Evolutionary conservation across 1,140 invertebrate species (phyloP), one percentile per base, ranked within the genome.

Genomic region (Nephotettix cincticeps): DNA sequence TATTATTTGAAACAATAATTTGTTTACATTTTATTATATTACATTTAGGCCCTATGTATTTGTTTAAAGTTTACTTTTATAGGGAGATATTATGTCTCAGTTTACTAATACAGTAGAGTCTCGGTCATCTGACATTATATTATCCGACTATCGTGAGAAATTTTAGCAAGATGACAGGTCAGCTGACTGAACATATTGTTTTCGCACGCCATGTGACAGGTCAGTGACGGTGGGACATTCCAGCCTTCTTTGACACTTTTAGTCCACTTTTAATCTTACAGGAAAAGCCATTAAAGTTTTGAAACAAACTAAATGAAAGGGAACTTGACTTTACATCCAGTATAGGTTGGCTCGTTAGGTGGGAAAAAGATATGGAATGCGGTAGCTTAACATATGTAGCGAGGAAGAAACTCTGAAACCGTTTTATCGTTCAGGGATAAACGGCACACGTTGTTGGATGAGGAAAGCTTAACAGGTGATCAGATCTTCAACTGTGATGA

Each of bases 401-500:
- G 69, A 76, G 70, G 72, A 71, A 72, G 68, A 30, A 63, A 71
- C 47, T 58, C n/a, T 43, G 58, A 23, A 47, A 66, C 1, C 29
- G 23, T 66, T 45, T 19, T 1, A 47, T 30, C 70, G 40, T 73
- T 71, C 68, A 63, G 36, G 47, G 63, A 58, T 54, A 65, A 56
- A 36, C 71, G 73, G 19, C 28, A 71, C 19, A 71, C 43, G 19
- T 19, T 71, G 23, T 69, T 58, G 51, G 47, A 73, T 14, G 14
- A 61, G 54, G 40, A 73, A 69, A 36, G 70, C 21, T 58, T 72
- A 28, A 43, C 32, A 11, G 63, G 68, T n/a, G 54, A 76, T 63
- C 74, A 80, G 71, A 71, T 79, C 67, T 80, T 76, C 66, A 80
- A 78, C 72, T 70, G 71, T 70, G 76, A 80, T 61, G 78, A 80